A percentile compares a stretch with the other conserved stretches of the same genome.
Evolutionary conservation across 2,888 invertebrate genomes (phyloP).

Genomic region (Sarcophaga subvicina): DNA sequence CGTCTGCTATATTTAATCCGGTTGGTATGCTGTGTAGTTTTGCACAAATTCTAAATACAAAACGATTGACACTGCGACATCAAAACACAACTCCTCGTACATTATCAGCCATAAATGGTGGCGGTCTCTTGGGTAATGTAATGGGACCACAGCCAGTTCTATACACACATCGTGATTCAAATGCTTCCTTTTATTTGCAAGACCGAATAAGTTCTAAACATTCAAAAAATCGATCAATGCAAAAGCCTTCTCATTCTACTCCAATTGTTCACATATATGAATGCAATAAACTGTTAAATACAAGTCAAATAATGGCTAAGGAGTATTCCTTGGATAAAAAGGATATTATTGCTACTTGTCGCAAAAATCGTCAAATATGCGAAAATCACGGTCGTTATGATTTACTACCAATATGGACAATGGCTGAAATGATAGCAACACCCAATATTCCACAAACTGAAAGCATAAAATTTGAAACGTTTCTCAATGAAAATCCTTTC

Average conservation of each 20-base stretch:
- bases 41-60: conserved; percentile 87
- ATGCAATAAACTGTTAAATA: conserved; percentile 86
- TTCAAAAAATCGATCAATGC: conserved; percentile 81
- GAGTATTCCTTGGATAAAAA: conserved; percentile 87
- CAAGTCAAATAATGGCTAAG: conserved; percentile 91
- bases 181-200: conserved; percentile 90
- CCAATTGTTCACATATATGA: conserved; percentile 80
- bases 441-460: conserved; percentile 82
- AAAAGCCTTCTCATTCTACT: conserved; percentile 74
- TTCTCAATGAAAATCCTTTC: conserved; percentile 91
- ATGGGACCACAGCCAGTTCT: conserved; percentile 79
- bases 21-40: conserved; percentile 94
- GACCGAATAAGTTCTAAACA: conserved; percentile 83
- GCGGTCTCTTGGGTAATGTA: conserved; percentile 81
- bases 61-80: conserved; percentile 87
- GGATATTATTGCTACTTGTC: conserved; percentile 87
- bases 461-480: conserved; percentile 84
- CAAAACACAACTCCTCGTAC: conserved; percentile 91
- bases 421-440: conserved; percentile 88
- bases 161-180: conserved; percentile 82
- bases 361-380: conserved; percentile 90
- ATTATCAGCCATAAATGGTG: conserved; percentile 87
- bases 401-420: conserved; percentile 93
- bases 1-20: conserved; percentile 95
- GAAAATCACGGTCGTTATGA: conserved; percentile 90